Evolutionary conservation across 2,113 vertebrate genomes (phyloP).

Genomic region (Mormoops blainvillei): DNA sequence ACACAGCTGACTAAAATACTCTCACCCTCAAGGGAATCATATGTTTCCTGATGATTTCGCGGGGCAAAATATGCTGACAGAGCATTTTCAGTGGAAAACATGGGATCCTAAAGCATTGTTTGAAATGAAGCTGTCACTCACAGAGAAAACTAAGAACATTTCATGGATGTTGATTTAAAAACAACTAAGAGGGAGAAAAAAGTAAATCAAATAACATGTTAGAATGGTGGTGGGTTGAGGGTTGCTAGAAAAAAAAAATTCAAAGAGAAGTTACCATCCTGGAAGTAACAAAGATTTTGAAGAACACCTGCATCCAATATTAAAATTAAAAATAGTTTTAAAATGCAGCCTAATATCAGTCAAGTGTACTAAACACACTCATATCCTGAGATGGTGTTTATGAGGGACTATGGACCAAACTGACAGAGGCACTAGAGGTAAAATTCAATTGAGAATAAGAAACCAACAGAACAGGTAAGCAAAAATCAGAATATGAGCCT

Average conservation of each 20-base stretch:
- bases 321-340: neutral
- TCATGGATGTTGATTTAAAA: neutral
- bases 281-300: neutral
- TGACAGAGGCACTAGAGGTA: neutral
- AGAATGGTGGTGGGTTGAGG: neutral
- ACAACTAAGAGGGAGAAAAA: neutral
- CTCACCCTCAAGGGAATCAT: neutral
- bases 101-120: neutral
- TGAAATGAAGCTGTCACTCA: neutral
- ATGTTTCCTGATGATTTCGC: neutral
- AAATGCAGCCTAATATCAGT: neutral
- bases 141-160: neutral
- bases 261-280: neutral
- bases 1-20: neutral
- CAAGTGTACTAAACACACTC: neutral
- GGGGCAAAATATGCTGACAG: neutral
- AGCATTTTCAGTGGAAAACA: neutral
- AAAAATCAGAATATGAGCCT: neutral
- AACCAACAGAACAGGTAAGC: neutral
- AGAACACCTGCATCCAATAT: neutral
- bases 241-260: neutral
- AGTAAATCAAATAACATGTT: neutral
- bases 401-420: neutral
- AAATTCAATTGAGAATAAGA: neutral
- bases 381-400: neutral